These are phyloP conservation scores for Colaptes auratus DNA, from an alignment of 2,113 vertebrate genomes.

Conservation along the genomic window DNA sequence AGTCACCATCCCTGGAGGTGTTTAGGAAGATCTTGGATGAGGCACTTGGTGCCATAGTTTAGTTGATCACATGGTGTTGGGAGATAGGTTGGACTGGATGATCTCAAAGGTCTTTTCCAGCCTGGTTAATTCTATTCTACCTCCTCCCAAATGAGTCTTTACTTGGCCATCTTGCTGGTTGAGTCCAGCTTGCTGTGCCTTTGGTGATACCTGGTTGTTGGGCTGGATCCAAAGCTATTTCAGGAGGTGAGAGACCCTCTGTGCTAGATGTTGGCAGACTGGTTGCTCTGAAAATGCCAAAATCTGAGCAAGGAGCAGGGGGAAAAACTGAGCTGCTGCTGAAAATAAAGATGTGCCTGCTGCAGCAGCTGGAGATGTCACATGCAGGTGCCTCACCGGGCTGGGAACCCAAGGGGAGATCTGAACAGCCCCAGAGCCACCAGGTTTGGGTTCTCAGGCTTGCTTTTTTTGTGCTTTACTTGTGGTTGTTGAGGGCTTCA, in stretches of 20 bases:
- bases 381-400: rapidly evolving
- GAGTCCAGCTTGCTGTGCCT: background rate
- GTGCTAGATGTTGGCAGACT: background rate
- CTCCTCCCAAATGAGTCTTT: background rate
- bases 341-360: background rate
- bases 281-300: background rate
- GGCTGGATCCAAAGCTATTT: background rate
- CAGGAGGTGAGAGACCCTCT: background rate
- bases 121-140: too few species aligned
- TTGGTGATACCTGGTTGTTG: background rate
- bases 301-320: background rate
- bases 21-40: too few species aligned
- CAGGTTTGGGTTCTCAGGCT: background rate
- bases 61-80: too few species aligned
- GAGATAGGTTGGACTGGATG: too few species aligned
- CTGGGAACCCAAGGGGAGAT: background rate
- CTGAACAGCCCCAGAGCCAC: background rate
- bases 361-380: background rate
- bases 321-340: rapidly evolving
- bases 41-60: too few species aligned
- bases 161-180: rapidly evolving
- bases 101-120: too few species aligned
- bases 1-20: too few species aligned
- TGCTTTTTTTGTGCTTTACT: background rate
- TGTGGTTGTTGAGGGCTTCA: background rate